Conservation (phyloP, 2,113 vertebrate species). For the Entosphenus tridentatus region DNA sequence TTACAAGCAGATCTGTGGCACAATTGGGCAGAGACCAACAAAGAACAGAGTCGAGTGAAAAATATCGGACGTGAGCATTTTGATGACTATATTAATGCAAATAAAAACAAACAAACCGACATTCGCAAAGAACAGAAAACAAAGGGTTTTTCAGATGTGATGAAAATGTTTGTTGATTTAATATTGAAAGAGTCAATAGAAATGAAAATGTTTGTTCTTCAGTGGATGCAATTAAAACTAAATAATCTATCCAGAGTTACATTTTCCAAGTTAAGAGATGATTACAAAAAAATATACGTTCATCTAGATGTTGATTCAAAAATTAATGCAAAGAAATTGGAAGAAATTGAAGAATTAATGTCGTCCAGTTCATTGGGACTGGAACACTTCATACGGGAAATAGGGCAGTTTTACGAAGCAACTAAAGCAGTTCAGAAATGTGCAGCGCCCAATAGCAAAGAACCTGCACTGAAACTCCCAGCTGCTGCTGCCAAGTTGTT, state of each 20-base stretch:
- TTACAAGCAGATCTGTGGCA: no score
- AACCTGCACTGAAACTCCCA: conserved; percentile 8
- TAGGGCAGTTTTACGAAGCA: conserved; percentile 41
- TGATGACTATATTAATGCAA: not conserved
- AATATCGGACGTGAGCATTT: not conserved
- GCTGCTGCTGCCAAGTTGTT: conserved; percentile 22
- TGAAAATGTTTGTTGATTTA: not conserved
- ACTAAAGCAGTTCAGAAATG: conserved; percentile 15
- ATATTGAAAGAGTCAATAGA: not conserved
- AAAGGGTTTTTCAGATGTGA: not conserved
- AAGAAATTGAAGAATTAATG: not conserved
- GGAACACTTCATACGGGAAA: conserved; percentile 35
- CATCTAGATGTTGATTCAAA: not conserved
- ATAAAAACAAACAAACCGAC: not conserved
- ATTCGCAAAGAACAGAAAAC: not conserved
- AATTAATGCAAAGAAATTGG: conserved; percentile 2
- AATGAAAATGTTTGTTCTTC: not conserved
- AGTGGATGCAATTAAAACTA: not conserved
- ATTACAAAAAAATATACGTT: not conserved
- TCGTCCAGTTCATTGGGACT: conserved; percentile 5
- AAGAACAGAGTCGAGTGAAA: not conserved
- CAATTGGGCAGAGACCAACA: no score
- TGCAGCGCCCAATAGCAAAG: not conserved
- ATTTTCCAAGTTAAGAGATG: not conserved
- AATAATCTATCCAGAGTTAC: not conserved